Percentiles rank a stretch among this genome's conserved stretches.
Evolutionary conservation across 2,113 vertebrate genomes (phyloP).

Genomic region (Hassar affinis): DNA sequence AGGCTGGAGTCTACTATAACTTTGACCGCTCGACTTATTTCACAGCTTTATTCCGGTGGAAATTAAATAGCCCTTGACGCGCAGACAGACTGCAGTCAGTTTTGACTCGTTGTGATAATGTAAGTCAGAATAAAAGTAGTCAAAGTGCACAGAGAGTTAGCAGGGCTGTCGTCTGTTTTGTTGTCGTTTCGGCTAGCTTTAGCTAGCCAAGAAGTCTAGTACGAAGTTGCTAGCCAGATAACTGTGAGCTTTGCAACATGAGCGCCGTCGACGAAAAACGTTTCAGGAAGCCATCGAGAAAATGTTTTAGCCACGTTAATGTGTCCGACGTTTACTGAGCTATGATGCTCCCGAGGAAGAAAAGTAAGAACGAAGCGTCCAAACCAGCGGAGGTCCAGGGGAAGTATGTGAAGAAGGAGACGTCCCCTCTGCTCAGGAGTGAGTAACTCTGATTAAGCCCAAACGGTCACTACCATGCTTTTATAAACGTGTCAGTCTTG

Average conservation of each 20-base stretch:
- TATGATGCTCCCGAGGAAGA: constrained; percentile 92
- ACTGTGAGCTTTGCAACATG: not conserved
- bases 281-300: constrained; percentile 50
- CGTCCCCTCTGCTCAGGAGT: constrained; percentile 92
- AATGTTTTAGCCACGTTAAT: constrained; percentile 57
- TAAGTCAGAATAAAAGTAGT: not conserved
- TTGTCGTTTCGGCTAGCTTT: constrained; percentile 19
- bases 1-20: constrained; percentile 23
- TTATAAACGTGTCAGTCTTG: not conserved
- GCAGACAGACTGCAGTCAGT: not conserved
- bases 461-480: not conserved
- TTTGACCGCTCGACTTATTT: constrained; percentile 7
- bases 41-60: not conserved
- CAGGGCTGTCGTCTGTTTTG: constrained; percentile 7
- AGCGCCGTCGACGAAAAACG: not conserved
- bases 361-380: constrained; percentile 92
- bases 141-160: not conserved
- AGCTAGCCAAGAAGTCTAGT: constrained; percentile 8
- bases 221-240: too few species aligned
- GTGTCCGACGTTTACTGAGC: constrained; percentile 60
- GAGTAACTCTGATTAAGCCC: constrained; percentile 64
- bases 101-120: not conserved
- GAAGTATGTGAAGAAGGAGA: constrained; percentile 98
- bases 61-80: too few species aligned
- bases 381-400: constrained; percentile 95